Evolutionary conservation across 2,113 vertebrate species (phyloP).

Genomic region (Ptilonorhynchus violaceus): DNA sequence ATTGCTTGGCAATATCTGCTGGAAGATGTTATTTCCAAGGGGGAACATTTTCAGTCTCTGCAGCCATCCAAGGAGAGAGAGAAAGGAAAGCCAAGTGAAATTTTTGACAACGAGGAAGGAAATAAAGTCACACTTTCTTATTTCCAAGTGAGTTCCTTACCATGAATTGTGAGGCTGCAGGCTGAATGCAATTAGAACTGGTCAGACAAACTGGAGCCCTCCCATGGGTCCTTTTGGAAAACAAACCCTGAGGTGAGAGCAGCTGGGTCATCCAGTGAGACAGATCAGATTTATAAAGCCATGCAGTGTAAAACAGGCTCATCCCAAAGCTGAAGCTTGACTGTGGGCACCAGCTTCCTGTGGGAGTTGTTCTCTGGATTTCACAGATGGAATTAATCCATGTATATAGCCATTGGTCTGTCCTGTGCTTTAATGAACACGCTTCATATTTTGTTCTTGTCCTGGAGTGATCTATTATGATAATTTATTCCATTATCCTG

Average conservation of each 20-base stretch:
- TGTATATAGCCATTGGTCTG: neutral
- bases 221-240: neutral
- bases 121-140: neutral
- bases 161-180: neutral
- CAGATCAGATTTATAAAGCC: neutral
- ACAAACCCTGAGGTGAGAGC: neutral
- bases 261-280: neutral
- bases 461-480: no score
- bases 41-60: neutral
- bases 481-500: no score
- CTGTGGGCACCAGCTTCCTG: neutral
- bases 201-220: neutral
- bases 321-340: neutral
- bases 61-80: neutral
- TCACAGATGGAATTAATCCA: rapidly evolving
- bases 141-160: neutral
- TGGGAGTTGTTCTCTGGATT: rapidly evolving
- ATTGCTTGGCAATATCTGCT: neutral
- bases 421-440: neutral
- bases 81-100: neutral
- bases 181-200: neutral
- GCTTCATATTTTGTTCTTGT: neutral
- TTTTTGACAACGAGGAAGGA: neutral
- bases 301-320: neutral
- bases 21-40: neutral